These are phyloP conservation scores for Heptranchias perlo DNA, from an alignment of 2,113 vertebrate species.

Conservation along the genomic window DNA sequence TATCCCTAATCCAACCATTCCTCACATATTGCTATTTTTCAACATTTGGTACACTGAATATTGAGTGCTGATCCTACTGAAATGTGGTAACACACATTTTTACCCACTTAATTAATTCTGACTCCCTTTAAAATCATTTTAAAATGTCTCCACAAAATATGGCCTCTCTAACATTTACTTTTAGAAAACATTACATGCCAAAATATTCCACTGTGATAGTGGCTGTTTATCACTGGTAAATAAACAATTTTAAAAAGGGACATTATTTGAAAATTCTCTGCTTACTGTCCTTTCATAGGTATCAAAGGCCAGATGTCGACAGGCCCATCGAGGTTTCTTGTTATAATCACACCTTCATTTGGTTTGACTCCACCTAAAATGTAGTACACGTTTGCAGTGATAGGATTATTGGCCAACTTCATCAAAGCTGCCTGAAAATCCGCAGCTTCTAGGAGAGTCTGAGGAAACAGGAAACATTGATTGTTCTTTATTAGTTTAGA, in stretches of 20 bases:
- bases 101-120: background rate
- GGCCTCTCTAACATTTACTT: background rate
- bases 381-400: conserved; percentile 85
- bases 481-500: background rate
- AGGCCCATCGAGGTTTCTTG: conserved; percentile 68
- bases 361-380: conserved; percentile 71
- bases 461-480: background rate
- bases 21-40: background rate
- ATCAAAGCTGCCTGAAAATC: conserved; percentile 72
- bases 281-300: conserved; percentile 68
- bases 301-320: conserved; percentile 86
- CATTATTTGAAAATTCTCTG: background rate
- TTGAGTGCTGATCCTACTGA: background rate
- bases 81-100: background rate
- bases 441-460: conserved; percentile 62
- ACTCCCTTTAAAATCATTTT: background rate
- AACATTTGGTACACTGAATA: background rate
- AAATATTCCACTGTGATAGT: background rate
- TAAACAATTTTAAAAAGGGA: background rate
- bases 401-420: conserved; percentile 68
- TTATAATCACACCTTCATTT: conserved; percentile 79
- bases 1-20: background rate
- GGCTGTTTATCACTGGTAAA: background rate
- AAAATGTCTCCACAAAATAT: background rate
- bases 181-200: background rate